Evolutionary conservation across 2,113 vertebrate species (phyloP), one percentile per base, ranked within the genome.

Genomic region (Ibidorhyncha struthersii): DNA sequence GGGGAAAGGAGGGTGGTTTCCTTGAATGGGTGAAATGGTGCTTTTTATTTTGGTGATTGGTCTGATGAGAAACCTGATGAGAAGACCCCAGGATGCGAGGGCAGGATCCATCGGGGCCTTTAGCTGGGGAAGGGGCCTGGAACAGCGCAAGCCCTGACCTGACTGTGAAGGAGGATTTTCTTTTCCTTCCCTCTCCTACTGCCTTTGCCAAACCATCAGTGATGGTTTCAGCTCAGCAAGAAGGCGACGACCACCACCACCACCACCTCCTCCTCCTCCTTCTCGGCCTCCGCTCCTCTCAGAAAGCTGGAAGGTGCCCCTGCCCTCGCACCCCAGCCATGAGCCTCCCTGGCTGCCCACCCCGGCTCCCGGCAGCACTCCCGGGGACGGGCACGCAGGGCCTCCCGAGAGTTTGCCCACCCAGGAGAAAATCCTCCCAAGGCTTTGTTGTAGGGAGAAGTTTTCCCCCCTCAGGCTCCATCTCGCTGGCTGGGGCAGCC

Each of bases 201-300:
- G 8, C 8, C 20, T 95, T 65, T 89, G 71, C 87, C 85, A 90
- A 71, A 8, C 97, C 97, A 95, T 98, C 97, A 2, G 94, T 98
- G 94, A 97, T 98, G 85, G 97, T 98, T 74, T 97, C 92, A 47
- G 96, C 98, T 81, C 97, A 98, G 29, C 84, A 98, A 98, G 50
- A 98, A 97, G 94, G 96, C 98, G 63, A 96, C 97, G 45, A 96
- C 94, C 34, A 12, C 87, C 86, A 86, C 91, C 66, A 98, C 97
- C 27, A 63, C 94, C 34, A 16, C 43, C 14, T 43, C 41, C 41
- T 43, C 43, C 22, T 23, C 49, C 49, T 97, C 96, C 82, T 96
- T 87, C 27, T 91, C 8, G 0, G 65, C 81, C 30, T 95, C 66
- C 36, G 52, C 14, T 8, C 14, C 69, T 20, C 73, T 93, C 26